Evolutionary conservation across 2,113 vertebrate genomes (phyloP).

Genomic region (Chloroceryle aenea): DNA sequence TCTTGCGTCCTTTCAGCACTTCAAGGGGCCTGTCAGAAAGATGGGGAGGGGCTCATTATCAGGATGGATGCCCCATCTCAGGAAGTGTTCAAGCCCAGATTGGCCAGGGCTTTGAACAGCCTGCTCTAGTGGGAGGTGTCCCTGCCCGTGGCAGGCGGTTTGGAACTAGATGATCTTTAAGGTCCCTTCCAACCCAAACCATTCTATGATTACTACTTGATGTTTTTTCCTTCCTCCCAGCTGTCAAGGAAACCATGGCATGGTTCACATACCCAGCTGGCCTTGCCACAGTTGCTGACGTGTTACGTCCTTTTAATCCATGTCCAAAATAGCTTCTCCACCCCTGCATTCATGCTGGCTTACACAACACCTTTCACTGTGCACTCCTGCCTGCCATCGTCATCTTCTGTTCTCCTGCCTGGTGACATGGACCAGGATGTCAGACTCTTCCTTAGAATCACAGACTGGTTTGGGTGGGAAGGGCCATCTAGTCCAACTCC

Average conservation of each 20-base stretch:
- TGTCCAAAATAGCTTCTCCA: not conserved
- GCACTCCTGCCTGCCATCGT: fast-evolving
- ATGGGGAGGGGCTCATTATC: not conserved
- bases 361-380: not conserved
- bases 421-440: fast-evolving
- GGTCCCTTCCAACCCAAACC: not conserved
- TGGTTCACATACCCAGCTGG: not conserved
- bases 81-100: not conserved
- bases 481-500: not conserved
- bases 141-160: not conserved
- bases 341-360: not conserved
- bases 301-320: not conserved
- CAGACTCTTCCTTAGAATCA: not conserved
- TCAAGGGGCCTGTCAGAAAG: not conserved
- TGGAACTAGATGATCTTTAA: not conserved
- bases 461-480: not conserved
- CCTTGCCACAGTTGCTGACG: not conserved
- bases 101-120: not conserved
- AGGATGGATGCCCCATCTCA: not conserved
- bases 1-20: not conserved
- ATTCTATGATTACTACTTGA: not conserved
- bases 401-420: not conserved
- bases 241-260: conserved; percentile 17
- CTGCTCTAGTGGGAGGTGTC: not conserved
- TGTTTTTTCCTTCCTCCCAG: not conserved